Percentiles rank a stretch among this genome's conserved stretches.
phyloP scores from a whole-genome alignment of 2,888 invertebrate species.

The Cerceris rybyensis region DNA sequence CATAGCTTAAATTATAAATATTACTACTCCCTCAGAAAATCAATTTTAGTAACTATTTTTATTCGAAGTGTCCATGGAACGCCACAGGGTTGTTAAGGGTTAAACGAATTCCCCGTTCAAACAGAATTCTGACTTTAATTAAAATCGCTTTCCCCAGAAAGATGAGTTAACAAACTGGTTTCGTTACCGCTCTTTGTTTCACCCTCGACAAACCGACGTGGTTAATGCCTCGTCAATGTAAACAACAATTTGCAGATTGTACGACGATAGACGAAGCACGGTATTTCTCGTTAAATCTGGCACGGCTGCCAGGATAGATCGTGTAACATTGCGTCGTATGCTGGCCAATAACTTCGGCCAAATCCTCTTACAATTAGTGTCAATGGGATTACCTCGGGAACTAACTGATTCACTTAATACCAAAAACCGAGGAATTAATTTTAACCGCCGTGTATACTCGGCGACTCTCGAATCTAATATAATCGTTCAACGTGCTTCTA shows the following conservation, averaged over 20 bases:
- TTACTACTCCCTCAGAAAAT: too few relatives aligned
- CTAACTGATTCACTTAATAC: conserved; percentile 19
- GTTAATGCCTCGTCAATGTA: not conserved
- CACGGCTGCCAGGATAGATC: conserved; percentile 33
- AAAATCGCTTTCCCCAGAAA: too few relatives aligned
- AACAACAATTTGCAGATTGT: conserved; percentile 37
- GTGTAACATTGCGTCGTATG: conserved; percentile 20
- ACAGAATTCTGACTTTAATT: too few relatives aligned
- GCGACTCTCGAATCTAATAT: too few relatives aligned
- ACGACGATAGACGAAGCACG: conserved; percentile 17
- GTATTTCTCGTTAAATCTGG: conserved; percentile 49
- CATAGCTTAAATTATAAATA: too few relatives aligned
- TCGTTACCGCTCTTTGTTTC: conserved; percentile 1
- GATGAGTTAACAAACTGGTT: too few relatives aligned
- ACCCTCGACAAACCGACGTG: not conserved
- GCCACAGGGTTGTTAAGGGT: too few relatives aligned
- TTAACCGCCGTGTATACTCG: too few relatives aligned
- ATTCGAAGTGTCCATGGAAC: too few relatives aligned
- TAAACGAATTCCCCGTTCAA: too few relatives aligned
- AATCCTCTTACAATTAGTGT: conserved; percentile 39
- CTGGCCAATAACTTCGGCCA: conserved; percentile 42
- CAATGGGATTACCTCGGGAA: conserved; percentile 45
- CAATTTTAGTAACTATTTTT: too few relatives aligned
- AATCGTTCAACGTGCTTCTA: too few relatives aligned
- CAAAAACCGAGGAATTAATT: not conserved